These are phyloP conservation scores for Loris lydekkerianus DNA, from an alignment of 2,797 vertebrate species.

Conservation along the genomic window DNA sequence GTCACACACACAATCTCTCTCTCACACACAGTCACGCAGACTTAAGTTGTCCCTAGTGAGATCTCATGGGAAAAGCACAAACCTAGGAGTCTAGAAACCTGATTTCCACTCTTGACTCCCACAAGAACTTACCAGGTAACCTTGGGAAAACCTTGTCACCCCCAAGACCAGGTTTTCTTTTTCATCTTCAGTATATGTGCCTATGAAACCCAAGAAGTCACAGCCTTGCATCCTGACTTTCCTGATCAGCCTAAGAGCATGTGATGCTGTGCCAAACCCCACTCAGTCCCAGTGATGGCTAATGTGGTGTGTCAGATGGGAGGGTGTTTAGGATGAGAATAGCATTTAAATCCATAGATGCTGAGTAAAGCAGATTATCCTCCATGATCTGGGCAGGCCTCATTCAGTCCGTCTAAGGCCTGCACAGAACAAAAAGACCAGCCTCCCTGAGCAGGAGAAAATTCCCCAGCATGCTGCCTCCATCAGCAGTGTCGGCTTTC, in stretches of 20 bases:
- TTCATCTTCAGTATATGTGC: background rate
- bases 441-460: background rate
- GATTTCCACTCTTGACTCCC: background rate
- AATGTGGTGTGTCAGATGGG: background rate
- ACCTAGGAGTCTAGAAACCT: background rate
- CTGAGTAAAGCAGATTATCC: background rate
- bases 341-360: background rate
- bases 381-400: background rate
- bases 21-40: background rate
- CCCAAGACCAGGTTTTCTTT: background rate
- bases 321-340: background rate
- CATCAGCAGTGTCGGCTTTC: background rate
- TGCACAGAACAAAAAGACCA: background rate
- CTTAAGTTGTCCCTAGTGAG: background rate
- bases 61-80: background rate
- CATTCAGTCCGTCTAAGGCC: background rate
- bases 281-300: background rate
- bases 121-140: background rate
- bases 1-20: too few relatives aligned
- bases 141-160: background rate
- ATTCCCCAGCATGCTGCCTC: background rate
- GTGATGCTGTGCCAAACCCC: background rate
- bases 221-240: background rate
- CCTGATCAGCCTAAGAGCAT: background rate
- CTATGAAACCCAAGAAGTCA: background rate